These are phyloP conservation scores for Cariama cristata DNA, from an alignment of 2,113 vertebrate species.

Conservation along the genomic window DNA sequence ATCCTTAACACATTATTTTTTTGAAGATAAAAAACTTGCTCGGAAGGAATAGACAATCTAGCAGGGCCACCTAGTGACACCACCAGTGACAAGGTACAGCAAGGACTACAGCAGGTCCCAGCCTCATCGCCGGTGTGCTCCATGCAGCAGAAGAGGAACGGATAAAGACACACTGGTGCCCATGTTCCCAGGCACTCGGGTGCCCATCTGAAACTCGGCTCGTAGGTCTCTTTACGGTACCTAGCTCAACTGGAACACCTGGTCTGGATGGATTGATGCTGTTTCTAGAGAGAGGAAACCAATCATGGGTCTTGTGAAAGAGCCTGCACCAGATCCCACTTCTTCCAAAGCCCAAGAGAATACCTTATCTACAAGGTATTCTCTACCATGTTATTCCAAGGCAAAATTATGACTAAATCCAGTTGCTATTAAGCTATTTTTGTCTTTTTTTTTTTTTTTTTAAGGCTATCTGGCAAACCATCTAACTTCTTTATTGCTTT, in stretches of 20 bases:
- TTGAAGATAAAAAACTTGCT: constrained; percentile 12
- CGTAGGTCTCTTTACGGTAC: background rate
- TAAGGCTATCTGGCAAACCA: background rate
- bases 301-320: background rate
- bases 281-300: background rate
- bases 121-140: background rate
- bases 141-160: background rate
- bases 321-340: background rate
- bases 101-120: background rate
- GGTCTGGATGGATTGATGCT: background rate
- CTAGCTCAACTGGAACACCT: background rate
- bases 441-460: background rate
- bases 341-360: background rate
- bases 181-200: background rate
- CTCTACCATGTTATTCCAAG: background rate
- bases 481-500: background rate
- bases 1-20: background rate
- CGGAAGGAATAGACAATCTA: background rate
- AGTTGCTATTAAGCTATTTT: background rate
- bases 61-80: constrained; percentile 10
- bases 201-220: background rate
- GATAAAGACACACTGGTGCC: background rate
- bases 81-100: background rate
- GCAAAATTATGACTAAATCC: background rate
- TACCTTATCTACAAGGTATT: background rate